Evolutionary conservation across 2,113 vertebrate species (phyloP), one percentile per base, ranked within the genome.

Genomic region (Delphinus delphis): DNA sequence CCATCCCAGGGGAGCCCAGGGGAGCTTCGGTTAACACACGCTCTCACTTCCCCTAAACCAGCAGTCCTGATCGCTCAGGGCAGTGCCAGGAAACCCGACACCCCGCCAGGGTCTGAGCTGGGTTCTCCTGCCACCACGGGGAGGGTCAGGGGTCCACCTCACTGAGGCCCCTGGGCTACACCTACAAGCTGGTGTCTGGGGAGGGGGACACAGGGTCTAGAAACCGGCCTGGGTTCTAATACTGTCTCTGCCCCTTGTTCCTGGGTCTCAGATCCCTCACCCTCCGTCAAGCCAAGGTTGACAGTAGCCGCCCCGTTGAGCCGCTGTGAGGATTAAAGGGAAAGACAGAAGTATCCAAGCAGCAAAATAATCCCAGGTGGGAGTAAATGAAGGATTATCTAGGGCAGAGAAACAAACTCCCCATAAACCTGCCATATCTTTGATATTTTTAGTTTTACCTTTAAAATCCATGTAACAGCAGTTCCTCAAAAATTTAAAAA

Each of bases 51-150:
- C 36, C n/a, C 2, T 4, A 65, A 4, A 13, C 33, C 28, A 20
- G 55, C 82, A 50, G 55, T 47, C 71, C 15, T 13, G 70, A 53
- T 8, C 0, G 11, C 65, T 25, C 5, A 25, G 15, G 11, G 17
- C 62, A 58, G 60, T 12, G 8, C 25, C 60, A 13, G n/a, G 41
- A 73, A 36, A 50, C 65, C 58, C 0, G 6, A n/a, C 17, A 11
- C 2, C 33, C 79, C 0, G 1, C n/a, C 41, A n/a, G 18, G 31
- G 25, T n/a, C 70, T 12, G 62, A 60, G 71, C 71, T 33, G 80
- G 13, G 38, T 38, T 33, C 41, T 70, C 38, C 31, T 6, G 3
- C 4, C 0, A 0, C 50, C 31, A 55, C 13, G 0, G 25, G n/a
- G n/a, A 17, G 33, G n/a, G 36, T 65, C 33, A 6, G 18, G 5